Base-by-base conservation (phyloP, 2,888 invertebrate genomes). In the Hetaerina titia region DNA sequence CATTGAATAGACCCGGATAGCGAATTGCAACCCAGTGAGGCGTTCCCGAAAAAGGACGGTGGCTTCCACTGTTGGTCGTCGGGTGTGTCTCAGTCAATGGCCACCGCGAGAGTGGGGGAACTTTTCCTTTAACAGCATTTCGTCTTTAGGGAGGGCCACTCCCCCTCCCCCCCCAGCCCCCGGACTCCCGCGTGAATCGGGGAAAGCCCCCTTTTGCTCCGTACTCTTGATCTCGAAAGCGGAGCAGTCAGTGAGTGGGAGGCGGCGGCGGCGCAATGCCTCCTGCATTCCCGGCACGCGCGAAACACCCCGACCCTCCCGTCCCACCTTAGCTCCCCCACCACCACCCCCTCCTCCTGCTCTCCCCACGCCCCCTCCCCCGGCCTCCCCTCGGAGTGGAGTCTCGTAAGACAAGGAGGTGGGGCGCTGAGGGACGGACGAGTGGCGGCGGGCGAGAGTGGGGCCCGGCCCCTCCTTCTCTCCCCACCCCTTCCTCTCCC, bases 221-320 rank as follows among this genome's bases (percentile, higher is more conserved):
- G 69, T 69, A 69, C 69, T 69, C 69, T 69, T 69, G 69, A 69
- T 69, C 89, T 57, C 89, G 58, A 58, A 89, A 57, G 58, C 56
- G 89, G 56, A 89, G 89, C 58, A 56, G 89, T 56, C 25, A 9
- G 58, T 13, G 89, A 45, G 22, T 0, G 89, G 58, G 58, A 25
- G 57, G 56, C 19, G 56, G 89, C n/a, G 58, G 57, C 22, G 22
- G 57, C 57, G 15, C n/a, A 69, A n/a, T 6, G 45, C 89, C 89
- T 58, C 58, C n/a, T 89, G 89, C 89, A 89, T 89, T 89, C 89
- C 57, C 89, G 89, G 89, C 89, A 89, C 89, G 89, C 89, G 57
- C 89, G 57, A 58, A 58, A 57, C 58, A 19, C n/a, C 17, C 57
- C 57, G 7, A 57, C 58, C 22, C n/a, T 11, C n/a, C 56, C 19